phyloP scores from a whole-genome alignment of 2,888 invertebrate species.

The Gari tellinella region DNA sequence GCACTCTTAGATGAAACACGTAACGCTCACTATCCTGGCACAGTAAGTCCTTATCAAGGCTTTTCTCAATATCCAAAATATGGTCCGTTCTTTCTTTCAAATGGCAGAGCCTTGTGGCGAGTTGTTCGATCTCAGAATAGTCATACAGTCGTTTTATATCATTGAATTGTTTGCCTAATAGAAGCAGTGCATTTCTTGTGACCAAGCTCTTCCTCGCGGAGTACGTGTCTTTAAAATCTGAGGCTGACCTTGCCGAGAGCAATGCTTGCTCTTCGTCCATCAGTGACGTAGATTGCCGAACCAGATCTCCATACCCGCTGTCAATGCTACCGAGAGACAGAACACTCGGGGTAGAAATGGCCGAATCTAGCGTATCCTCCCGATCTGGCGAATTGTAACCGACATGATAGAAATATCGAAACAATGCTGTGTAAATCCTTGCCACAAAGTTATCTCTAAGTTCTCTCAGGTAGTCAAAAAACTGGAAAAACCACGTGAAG shows the following conservation, averaged over 20 bases:
- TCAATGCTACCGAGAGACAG: conserved; percentile 65
- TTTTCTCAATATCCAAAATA: conserved; percentile 71
- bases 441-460: conserved; percentile 72
- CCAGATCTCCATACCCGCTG: conserved; percentile 58
- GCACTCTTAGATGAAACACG: conserved; percentile 67
- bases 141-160: conserved; percentile 77
- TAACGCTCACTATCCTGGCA: conserved; percentile 72
- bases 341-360: conserved; percentile 67
- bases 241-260: conserved; percentile 10
- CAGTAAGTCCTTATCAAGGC: conserved; percentile 67
- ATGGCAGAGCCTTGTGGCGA: conserved; percentile 70
- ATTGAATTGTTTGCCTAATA: conserved; percentile 70
- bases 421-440: conserved; percentile 73
- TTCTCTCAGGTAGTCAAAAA: conserved; percentile 71
- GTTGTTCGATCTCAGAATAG: conserved; percentile 71
- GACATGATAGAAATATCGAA: conserved; percentile 72
- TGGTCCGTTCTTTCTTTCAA: conserved; percentile 72
- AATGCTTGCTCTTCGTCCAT: conserved; percentile 22
- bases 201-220: conserved; percentile 61
- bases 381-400: conserved; percentile 55
- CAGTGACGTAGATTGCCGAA: conserved; percentile 46
- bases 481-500: conserved; percentile 77
- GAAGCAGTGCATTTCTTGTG: conserved; percentile 70
- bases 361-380: conserved; percentile 63
- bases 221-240: conserved; percentile 57